These are phyloP conservation scores for Mormyrus hasselquistii DNA, from an alignment of 2,797 vertebrate species.

Conservation along the genomic window DNA sequence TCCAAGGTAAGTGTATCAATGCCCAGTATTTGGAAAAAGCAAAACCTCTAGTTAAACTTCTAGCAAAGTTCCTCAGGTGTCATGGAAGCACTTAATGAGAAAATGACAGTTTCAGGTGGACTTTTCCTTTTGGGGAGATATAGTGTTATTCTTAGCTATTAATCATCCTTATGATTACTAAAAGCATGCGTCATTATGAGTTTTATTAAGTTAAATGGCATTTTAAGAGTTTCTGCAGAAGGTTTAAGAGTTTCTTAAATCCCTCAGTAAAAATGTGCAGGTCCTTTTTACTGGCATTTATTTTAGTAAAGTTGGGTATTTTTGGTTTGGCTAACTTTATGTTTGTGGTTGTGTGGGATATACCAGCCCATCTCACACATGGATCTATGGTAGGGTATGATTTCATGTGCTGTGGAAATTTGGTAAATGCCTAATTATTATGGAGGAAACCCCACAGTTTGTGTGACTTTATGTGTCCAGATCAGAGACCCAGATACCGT, in stretches of 20 bases:
- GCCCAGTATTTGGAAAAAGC: background rate
- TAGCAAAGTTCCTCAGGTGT: background rate
- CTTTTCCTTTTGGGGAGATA: background rate
- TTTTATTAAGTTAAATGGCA: background rate
- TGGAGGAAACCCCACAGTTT: background rate
- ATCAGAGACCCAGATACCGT: conserved; percentile 21
- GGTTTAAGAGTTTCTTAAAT: background rate
- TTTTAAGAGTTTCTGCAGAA: background rate
- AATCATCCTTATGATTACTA: background rate
- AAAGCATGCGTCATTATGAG: background rate
- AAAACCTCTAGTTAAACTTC: background rate
- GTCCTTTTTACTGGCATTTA: background rate
- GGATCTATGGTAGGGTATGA: background rate
- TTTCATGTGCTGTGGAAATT: background rate
- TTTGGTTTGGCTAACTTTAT: background rate
- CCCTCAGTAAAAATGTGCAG: background rate
- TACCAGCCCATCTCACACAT: background rate
- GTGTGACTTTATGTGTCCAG: conserved; percentile 23
- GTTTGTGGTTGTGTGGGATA: background rate
- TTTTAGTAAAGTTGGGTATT: background rate
- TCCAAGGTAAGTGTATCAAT: background rate
- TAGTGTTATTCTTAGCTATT: background rate
- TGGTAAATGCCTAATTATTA: background rate
- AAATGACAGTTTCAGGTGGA: background rate
- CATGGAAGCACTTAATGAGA: background rate